Conservation (phyloP, 2,888 invertebrate species). For the Malachius bipustulatus region DNA sequence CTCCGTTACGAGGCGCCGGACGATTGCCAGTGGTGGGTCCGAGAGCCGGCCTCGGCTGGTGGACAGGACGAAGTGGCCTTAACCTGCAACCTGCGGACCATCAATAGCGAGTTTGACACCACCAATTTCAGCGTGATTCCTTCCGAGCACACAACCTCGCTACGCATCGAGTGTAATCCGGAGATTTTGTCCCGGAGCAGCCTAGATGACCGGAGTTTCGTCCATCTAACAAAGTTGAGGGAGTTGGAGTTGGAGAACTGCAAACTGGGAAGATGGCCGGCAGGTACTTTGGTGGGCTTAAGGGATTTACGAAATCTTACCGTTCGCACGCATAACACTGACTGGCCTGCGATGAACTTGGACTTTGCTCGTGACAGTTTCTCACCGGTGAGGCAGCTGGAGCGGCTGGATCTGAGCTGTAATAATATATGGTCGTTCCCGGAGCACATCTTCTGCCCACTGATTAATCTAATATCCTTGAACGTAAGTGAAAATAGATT, state of each 20-base stretch:
- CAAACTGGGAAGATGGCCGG: slow-evolving; percentile 73
- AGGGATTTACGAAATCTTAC: slow-evolving; percentile 74
- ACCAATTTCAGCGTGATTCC: slow-evolving; percentile 82
- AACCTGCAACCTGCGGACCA: slow-evolving; percentile 67
- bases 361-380: slow-evolving; percentile 73
- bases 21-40: slow-evolving; percentile 70
- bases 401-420: slow-evolving; percentile 72
- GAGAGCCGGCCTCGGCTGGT: slow-evolving; percentile 45
- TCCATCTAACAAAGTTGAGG: slow-evolving; percentile 66
- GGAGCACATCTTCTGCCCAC: slow-evolving; percentile 71
- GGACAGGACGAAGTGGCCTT: slow-evolving; percentile 58
- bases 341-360: slow-evolving; percentile 74
- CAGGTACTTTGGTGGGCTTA: slow-evolving; percentile 67
- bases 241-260: slow-evolving; percentile 76
- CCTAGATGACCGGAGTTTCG: slow-evolving; percentile 63
- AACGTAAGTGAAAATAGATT: slow-evolving; percentile 81
- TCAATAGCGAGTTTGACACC: slow-evolving; percentile 78
- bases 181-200: slow-evolving; percentile 70
- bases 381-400: slow-evolving; percentile 62
- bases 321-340: slow-evolving; percentile 70
- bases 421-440: slow-evolving; percentile 87
- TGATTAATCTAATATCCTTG: slow-evolving; percentile 64
- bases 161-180: slow-evolving; percentile 69
- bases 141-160: slow-evolving; percentile 66
- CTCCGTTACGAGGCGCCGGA: slow-evolving; percentile 70